Evolutionary conservation across 2,888 invertebrate species (phyloP).

Genomic region (Heteromurus nitidus): DNA sequence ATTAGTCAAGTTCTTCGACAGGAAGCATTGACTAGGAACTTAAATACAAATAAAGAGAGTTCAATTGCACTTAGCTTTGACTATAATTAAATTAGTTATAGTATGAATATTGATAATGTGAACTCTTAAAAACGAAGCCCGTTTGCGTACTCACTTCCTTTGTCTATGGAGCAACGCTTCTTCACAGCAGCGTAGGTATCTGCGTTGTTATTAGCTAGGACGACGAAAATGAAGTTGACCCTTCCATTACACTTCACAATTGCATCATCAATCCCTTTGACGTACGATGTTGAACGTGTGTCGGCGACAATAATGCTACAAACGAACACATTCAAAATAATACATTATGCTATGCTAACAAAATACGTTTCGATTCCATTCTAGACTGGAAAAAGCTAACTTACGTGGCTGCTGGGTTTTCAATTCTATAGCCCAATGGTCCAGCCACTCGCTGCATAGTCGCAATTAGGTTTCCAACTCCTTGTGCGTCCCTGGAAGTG

Average conservation of each 20-base stretch:
- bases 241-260: slow-evolving; percentile 16
- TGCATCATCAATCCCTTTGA: slow-evolving; percentile 44
- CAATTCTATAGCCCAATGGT: slow-evolving; percentile 37
- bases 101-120: not conserved
- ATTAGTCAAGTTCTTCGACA: slow-evolving; percentile 25
- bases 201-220: slow-evolving; percentile 77
- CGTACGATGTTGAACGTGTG: too few species aligned
- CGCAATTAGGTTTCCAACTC: slow-evolving; percentile 10
- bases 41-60: not conserved
- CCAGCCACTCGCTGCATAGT: slow-evolving; percentile 35
- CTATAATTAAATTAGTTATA: not conserved
- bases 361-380: too few species aligned
- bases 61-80: not conserved
- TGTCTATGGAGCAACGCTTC: slow-evolving; percentile 74
- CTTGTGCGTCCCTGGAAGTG: slow-evolving; percentile 6
- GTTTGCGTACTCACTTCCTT: slow-evolving; percentile 1
- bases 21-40: slow-evolving; percentile 77
- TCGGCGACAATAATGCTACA: not conserved
- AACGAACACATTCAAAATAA: too few species aligned
- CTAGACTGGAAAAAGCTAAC: too few species aligned
- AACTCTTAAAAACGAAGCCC: too few species aligned
- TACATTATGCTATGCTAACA: too few species aligned
- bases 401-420: too few species aligned
- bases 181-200: slow-evolving; percentile 79
- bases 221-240: slow-evolving; percentile 76